Evolutionary conservation across 1,140 invertebrate genomes (phyloP).

Genomic region (Pseudachorutes palmiensis): DNA sequence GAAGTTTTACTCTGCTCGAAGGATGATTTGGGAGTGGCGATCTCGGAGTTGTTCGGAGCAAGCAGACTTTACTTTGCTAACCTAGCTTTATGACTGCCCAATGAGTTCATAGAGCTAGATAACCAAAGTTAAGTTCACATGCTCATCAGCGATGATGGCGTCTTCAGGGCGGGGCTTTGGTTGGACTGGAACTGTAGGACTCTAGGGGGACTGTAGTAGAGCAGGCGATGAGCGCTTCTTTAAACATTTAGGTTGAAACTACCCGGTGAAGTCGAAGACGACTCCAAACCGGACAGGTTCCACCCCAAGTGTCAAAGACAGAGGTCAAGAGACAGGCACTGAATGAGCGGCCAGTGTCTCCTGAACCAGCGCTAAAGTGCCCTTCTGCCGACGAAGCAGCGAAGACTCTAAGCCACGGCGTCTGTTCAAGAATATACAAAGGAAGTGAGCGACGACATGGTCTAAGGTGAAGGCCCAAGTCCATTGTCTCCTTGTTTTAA

Average conservation of each 20-base stretch:
- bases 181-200: not conserved
- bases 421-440: no score
- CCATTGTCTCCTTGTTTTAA: not conserved
- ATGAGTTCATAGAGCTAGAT: conserved; percentile 52
- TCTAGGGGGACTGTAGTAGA: no score
- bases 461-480: not conserved
- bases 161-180: no score
- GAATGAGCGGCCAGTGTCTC: not conserved
- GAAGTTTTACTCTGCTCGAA: conserved; percentile 24
- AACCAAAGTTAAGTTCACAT: conserved; percentile 47
- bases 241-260: conserved; percentile 33
- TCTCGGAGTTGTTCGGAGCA: conserved; percentile 30
- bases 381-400: no score
- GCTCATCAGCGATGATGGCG: conserved; percentile 1
- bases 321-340: not conserved
- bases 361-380: no score
- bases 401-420: no score
- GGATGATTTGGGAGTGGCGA: not conserved
- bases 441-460: no score
- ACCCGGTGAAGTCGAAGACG: conserved; percentile 30
- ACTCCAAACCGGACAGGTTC: not conserved
- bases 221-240: not conserved
- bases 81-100: conserved; percentile 54
- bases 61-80: conserved; percentile 49
- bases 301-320: conserved; percentile 1